Evolutionary conservation across 2,113 vertebrate genomes (phyloP).

Genomic region (Sturnira hondurensis): DNA sequence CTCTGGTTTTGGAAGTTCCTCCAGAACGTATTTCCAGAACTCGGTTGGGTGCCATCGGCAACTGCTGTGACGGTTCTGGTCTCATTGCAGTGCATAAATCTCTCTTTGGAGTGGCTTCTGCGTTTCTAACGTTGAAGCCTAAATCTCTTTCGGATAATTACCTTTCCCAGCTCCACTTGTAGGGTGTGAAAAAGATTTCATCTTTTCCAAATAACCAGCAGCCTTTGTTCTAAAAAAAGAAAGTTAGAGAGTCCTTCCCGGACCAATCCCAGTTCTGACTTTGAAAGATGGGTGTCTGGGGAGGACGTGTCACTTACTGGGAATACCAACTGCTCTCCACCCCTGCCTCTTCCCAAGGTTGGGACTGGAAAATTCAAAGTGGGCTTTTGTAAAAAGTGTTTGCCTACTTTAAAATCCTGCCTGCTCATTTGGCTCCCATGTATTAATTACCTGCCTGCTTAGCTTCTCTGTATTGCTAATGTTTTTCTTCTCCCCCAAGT

Average conservation of each 20-base stretch:
- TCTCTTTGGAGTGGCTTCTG: conserved; percentile 55
- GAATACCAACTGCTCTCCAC: neutral
- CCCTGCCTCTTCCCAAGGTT: neutral
- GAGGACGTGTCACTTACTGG: neutral
- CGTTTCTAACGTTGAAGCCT: neutral
- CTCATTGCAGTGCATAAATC: neutral
- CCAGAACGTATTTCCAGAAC: conserved; percentile 60
- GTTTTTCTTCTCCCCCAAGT: neutral
- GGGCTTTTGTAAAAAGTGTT: neutral
- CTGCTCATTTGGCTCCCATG: neutral
- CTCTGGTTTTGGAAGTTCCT: conserved; percentile 57
- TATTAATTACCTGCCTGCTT: neutral
- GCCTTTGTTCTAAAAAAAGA: conserved; percentile 10
- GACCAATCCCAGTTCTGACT: neutral
- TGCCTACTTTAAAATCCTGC: neutral
- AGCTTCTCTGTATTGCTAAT: conserved; percentile 19
- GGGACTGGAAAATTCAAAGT: neutral
- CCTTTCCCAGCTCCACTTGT: neutral
- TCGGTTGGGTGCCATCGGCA: conserved; percentile 51
- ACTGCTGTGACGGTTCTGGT: neutral
- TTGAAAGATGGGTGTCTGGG: neutral
- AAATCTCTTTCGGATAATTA: conserved; percentile 60
- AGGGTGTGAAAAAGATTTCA: conserved; percentile 38
- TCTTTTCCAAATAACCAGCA: conserved; percentile 38
- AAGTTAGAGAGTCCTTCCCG: neutral